Percentiles rank a stretch among this genome's conserved stretches.
These are phyloP conservation scores for Eurois occulta DNA, from an alignment of 2,888 invertebrate species.

Conservation along the genomic window DNA sequence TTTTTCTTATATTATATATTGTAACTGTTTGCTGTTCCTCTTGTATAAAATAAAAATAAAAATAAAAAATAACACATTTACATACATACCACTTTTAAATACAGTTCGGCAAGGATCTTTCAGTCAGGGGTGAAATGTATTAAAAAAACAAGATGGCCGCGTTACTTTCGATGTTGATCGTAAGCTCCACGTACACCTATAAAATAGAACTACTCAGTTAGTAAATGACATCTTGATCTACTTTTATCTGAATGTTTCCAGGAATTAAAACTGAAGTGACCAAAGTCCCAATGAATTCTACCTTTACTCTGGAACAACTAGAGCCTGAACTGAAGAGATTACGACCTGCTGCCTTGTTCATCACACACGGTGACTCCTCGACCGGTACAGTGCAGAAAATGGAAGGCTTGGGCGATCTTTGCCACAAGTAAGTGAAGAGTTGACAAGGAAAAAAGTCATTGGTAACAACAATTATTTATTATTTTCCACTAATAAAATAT, in stretches of 20 bases:
- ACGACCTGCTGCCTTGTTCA: constrained; percentile 93
- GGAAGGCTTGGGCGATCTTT: constrained; percentile 94
- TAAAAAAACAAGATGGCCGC: background rate
- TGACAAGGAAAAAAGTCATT: background rate
- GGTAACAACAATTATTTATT: too few relatives aligned
- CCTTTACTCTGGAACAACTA: constrained; percentile 92
- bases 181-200: background rate
- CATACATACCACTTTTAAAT: background rate
- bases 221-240: background rate
- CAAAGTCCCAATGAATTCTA: constrained; percentile 77
- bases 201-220: background rate
- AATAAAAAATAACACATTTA: too few relatives aligned
- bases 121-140: background rate
- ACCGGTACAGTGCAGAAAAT: constrained; percentile 95
- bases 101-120: background rate
- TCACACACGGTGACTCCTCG: constrained; percentile 97
- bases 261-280: constrained; percentile 80
- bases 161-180: background rate
- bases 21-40: too few relatives aligned
- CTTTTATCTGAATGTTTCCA: constrained; percentile 54
- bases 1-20: too few relatives aligned
- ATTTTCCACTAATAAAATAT: too few relatives aligned
- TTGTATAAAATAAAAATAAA: too few relatives aligned
- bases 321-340: constrained; percentile 91
- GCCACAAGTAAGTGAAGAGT: constrained; percentile 91